These are phyloP conservation scores for Microchrysa polita DNA, from an alignment of 2,888 invertebrate species.

Conservation along the genomic window DNA sequence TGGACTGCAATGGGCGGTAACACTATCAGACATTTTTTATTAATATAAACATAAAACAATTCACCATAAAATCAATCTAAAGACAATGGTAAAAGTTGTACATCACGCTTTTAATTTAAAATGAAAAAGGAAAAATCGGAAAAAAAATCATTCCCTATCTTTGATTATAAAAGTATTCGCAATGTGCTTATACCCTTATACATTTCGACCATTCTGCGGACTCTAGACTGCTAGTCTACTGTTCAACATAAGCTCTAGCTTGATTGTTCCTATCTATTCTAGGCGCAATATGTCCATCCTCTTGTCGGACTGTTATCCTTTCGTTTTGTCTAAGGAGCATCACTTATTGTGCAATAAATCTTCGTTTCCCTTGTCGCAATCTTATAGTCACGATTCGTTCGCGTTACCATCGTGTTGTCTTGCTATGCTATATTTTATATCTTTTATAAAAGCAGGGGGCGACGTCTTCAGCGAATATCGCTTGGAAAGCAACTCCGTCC, in stretches of 20 bases:
- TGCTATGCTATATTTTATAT: background rate
- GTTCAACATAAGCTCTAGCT: background rate
- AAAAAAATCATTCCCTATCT: constrained; percentile 17
- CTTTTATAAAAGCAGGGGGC: background rate
- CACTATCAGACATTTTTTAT: background rate
- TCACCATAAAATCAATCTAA: background rate
- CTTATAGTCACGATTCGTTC: constrained; percentile 29
- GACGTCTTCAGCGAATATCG: background rate
- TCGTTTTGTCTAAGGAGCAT: constrained; percentile 43
- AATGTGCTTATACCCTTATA: constrained; percentile 24
- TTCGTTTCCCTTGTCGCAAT: constrained; percentile 32
- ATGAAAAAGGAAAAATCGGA: constrained; percentile 4
- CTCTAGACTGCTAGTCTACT: background rate
- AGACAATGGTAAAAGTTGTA: background rate
- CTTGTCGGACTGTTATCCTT: constrained; percentile 33
- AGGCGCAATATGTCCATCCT: constrained; percentile 42
- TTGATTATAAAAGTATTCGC: constrained; percentile 8
- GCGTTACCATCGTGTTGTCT: constrained; percentile 4
- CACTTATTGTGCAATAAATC: constrained; percentile 44
- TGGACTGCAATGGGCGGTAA: no score
- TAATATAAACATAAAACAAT: background rate
- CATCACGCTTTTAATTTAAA: constrained; percentile 25
- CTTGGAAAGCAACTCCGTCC: background rate
- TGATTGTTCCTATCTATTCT: background rate
- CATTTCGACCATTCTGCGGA: constrained; percentile 2